Evolutionary conservation across 2,797 vertebrate species (phyloP), one percentile per base, ranked within the genome.

Genomic region (Pterois miles): DNA sequence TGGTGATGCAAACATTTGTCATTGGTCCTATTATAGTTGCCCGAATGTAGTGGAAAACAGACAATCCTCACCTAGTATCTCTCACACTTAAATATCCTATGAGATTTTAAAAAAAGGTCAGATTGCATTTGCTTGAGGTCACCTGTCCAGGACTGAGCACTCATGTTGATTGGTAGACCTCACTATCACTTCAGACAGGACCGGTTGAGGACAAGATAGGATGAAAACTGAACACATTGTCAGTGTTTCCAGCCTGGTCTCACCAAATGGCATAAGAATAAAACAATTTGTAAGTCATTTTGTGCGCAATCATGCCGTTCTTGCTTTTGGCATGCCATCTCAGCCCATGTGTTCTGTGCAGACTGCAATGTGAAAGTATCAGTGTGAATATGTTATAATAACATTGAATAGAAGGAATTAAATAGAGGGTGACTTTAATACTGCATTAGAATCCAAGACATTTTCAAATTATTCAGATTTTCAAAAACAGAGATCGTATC

Each of bases 91-190:
- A 31, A 59, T 38, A 13, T 57, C 38, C 34, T 53, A 4, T 62
- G 50, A 69, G 48, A 68, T 50, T 76, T 66, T 4, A 23, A 59
- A 34, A 70, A 79, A 74, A 74, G 65, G 73, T 67, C 57, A 40
- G 56, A 68, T 50, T 69, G 64, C 57, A 50, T 71, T 54, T 48
- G 70, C 12, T 16, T 43, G 31, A 57, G 56, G 40, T 54, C 23
- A 34, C 18, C 67, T 52, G 27, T 23, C 33, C 16, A 2, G n/a
- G 23, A 46, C 12, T n/a, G 13, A 43, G 54, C 5, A 6, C 4
- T 23, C 23, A 38, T 64, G 43, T 70, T 33, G 52, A 71, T 60
- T 43, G 46, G 48, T 31, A 36, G 50, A 67, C 46, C 56, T 57
- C 20, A n/a, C 23, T 31, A 54, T 80, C 27, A 33, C 70, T 29